These are phyloP conservation scores for Chironomus riparius DNA, from an alignment of 2,888 invertebrate genomes.

Conservation along the genomic window DNA sequence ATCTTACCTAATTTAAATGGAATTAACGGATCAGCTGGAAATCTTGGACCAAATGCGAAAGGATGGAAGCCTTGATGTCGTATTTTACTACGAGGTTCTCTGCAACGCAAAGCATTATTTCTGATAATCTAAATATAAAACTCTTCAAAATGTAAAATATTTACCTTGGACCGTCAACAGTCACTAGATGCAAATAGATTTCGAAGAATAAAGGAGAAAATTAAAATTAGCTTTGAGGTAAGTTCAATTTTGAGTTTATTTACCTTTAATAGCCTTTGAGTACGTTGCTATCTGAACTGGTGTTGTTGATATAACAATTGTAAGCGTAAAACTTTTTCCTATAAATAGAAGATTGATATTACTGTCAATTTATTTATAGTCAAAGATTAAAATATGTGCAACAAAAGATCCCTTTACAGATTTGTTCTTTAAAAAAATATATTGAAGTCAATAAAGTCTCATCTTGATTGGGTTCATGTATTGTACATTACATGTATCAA, in stretches of 20 bases:
- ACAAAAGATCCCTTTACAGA: not conserved
- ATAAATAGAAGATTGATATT: constrained; percentile 32
- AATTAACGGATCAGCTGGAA: constrained; percentile 70
- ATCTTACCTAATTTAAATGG: constrained; percentile 80
- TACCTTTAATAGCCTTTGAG: constrained; percentile 84
- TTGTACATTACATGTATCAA: not conserved
- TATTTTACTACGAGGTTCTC: constrained; percentile 88
- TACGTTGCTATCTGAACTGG: constrained; percentile 97
- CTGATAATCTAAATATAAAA: not conserved
- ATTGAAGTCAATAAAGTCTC: constrained; percentile 24
- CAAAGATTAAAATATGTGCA: not conserved
- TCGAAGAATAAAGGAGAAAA: too few species aligned
- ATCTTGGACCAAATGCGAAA: constrained; percentile 79
- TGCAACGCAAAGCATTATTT: not conserved
- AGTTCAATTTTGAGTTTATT: too few species aligned
- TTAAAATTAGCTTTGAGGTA: too few species aligned
- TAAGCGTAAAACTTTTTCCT: constrained; percentile 97
- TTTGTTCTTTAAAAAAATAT: not conserved
- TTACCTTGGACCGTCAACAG: constrained; percentile 89
- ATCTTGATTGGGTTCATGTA: constrained; percentile 10
- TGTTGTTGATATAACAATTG: constrained; percentile 86
- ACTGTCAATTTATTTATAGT: not conserved
- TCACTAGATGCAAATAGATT: constrained; percentile 48
- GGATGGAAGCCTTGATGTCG: constrained; percentile 82
- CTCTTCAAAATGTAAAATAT: not conserved